Conservation (phyloP, 2,113 vertebrate genomes). For the Scomber japonicus region DNA sequence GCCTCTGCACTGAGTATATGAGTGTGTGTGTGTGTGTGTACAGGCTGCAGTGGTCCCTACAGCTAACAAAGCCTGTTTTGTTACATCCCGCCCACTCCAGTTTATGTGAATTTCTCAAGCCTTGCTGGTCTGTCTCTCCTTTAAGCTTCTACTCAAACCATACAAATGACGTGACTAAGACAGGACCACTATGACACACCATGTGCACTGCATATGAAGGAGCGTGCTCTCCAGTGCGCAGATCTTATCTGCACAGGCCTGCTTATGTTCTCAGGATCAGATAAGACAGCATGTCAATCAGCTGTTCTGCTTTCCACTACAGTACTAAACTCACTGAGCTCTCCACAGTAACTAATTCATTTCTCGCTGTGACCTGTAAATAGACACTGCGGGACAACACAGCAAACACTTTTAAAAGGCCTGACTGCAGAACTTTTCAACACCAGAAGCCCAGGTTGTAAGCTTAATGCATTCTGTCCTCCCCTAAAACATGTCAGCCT, state of each 20-base stretch:
- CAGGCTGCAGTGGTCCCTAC: background rate
- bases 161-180: background rate
- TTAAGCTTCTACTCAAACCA: background rate
- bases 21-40: slow-evolving; percentile 20
- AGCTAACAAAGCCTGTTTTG: slow-evolving; percentile 63
- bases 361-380: background rate
- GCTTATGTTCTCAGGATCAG: slow-evolving; percentile 44
- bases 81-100: slow-evolving; percentile 27
- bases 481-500: background rate
- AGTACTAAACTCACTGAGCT: background rate
- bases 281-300: slow-evolving; percentile 28
- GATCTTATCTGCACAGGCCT: slow-evolving; percentile 27
- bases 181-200: background rate
- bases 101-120: slow-evolving; percentile 47
- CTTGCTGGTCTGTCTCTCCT: slow-evolving; percentile 17
- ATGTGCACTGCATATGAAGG: background rate
- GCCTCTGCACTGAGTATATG: background rate
- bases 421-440: background rate
- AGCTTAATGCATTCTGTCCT: background rate
- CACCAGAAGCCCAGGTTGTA: background rate
- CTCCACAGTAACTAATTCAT: background rate
- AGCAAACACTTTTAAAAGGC: background rate
- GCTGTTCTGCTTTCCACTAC: background rate
- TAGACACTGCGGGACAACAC: background rate
- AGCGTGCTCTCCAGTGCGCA: slow-evolving; percentile 3